phyloP scores from a whole-genome alignment of 2,888 invertebrate species.

The Ochropleura leucogaster region DNA sequence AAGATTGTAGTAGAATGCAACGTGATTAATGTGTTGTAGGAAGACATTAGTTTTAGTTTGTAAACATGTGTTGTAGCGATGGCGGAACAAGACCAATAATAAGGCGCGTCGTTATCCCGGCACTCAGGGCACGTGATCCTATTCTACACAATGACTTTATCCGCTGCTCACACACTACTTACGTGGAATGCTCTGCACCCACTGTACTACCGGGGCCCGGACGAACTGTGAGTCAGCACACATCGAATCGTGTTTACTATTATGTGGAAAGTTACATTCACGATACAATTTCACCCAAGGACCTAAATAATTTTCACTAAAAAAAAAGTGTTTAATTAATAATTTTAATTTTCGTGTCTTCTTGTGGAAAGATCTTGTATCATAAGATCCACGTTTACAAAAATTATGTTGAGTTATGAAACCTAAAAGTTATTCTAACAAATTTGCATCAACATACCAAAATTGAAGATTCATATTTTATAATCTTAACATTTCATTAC shows the following conservation, averaged over 20 bases:
- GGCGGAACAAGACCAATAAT: conserved; percentile 55
- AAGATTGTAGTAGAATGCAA: conserved; percentile 7
- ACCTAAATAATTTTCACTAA: background rate
- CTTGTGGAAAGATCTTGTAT: background rate
- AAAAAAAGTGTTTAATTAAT: background rate
- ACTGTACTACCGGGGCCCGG: conserved; percentile 6
- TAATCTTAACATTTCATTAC: conserved; percentile 26
- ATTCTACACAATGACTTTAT: conserved; percentile 66
- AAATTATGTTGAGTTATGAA: background rate
- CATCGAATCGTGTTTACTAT: conserved; percentile 30
- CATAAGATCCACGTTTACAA: too few relatives aligned
- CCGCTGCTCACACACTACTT: conserved; percentile 56
- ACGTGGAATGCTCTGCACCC: conserved; percentile 90
- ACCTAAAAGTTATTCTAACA: background rate
- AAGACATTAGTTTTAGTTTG: conserved; percentile 40
- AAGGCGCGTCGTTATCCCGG: conserved; percentile 51
- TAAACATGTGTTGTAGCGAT: conserved; percentile 52
- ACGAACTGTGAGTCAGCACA: conserved; percentile 26
- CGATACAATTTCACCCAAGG: background rate
- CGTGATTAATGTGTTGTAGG: conserved; percentile 27
- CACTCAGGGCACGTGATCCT: conserved; percentile 67
- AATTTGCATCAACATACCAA: background rate
- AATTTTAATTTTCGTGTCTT: background rate
- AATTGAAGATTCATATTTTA: conserved; percentile 29
- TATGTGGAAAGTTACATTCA: background rate